A percentile compares a stretch with the other conserved stretches of the same genome.
These are phyloP conservation scores for Distichodus sexfasciatus DNA, from an alignment of 2,797 vertebrate genomes.

Conservation along the genomic window DNA sequence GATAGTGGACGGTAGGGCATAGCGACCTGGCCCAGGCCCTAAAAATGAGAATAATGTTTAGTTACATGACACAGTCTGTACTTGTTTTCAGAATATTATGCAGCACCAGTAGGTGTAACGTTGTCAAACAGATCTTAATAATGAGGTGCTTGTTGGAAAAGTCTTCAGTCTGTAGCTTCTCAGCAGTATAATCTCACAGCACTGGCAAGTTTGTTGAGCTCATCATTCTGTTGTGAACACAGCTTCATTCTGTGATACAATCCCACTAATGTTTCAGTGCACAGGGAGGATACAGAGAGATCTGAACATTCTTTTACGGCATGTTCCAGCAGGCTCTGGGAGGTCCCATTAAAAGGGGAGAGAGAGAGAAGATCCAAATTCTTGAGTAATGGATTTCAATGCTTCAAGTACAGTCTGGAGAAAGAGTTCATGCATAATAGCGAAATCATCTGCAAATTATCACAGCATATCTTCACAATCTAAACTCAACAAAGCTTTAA, in stretches of 20 bases:
- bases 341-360: not conserved
- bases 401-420: no score
- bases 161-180: no score
- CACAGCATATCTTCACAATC: not conserved
- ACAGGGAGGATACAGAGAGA: constrained; percentile 18
- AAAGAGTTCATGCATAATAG: not conserved
- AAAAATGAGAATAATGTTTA: not conserved
- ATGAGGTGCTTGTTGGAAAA: no score
- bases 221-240: no score
- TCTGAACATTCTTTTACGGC: constrained; percentile 49
- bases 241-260: constrained; percentile 52
- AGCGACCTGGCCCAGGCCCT: constrained; percentile 82
- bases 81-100: no score
- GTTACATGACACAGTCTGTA: not conserved
- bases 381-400: not conserved
- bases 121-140: no score
- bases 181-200: no score
- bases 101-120: no score
- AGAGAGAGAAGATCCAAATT: not conserved
- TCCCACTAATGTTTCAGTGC: constrained; percentile 39
- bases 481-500: not conserved
- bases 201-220: no score
- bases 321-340: constrained; percentile 53
- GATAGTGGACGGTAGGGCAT: constrained; percentile 77
- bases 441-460: not conserved